Evolutionary conservation across 2,113 vertebrate species (phyloP), one percentile per base, ranked within the genome.

Genomic region (Triplophysa tibetana): DNA sequence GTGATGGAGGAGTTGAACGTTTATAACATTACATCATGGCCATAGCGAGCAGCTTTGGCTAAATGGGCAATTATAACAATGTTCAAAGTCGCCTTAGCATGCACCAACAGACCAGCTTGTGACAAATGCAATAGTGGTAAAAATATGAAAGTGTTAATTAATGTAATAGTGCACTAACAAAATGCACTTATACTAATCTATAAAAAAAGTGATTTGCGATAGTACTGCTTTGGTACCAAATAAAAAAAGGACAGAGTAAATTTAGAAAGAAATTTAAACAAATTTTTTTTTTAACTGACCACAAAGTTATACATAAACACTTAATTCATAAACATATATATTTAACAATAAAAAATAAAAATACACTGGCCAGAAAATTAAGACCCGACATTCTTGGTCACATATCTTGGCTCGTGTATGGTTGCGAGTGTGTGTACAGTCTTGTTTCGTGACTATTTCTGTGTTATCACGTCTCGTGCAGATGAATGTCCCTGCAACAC

Each of bases 401-500:
- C 29, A 69, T 38, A 14, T 62, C n/a, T 79, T 11, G 1, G 24
- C 61, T 19, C 17, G 38, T 45, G 16, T 61, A 52, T 24, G 5
- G 33, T 38, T 38, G 33, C 6, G 29, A 11, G 66, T 33, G 9
- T 50, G 9, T 62, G 19, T 16, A 24, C 33, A 33, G 43, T 12
- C 2, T 45, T 45, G 10, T 45, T 56, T 78, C 64, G 56, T 11
- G 33, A 41, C 61, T 52, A 16, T 16, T 38, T 54, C 33, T 45
- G 61, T 29, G 48, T 72, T 54, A 74, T 74, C 64, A n/a, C 13
- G 63, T 63, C 38, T 63, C 16, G 17, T 1, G n/a, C 45, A 52
- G 69, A 68, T 74, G 67, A 54, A 79, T 75, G 29, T 64, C 64
- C 10, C 43, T 65, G 43, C 56, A 68, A 66, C 29, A 75, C 8